Base-by-base conservation (phyloP, 2,888 invertebrate genomes). In the Oscheius myriophilus region DNA sequence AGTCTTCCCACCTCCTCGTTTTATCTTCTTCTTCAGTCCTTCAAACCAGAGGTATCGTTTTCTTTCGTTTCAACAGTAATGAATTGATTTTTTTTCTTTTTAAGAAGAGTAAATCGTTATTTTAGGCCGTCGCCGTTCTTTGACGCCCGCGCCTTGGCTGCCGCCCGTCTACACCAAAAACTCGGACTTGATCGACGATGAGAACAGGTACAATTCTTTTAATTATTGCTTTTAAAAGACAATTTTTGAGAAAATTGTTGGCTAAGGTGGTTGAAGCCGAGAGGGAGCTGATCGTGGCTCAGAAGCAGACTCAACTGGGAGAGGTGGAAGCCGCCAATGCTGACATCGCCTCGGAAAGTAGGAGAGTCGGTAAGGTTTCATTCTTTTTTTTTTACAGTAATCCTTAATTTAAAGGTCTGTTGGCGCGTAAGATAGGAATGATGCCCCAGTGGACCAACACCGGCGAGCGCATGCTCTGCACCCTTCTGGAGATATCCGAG, bases 371-470 rank as follows among this genome's bases (percentile, higher is more conserved):
- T 49, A 59, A 21, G 61, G 43, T 4, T 62, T n/a, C 21, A 55
- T 18, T n/a, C n/a, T n/a, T 51, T 43, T 69, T 6, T 33, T 23
- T 14, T n/a, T 26, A 23, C 54, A 46, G 21, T 46, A 18, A 21
- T 11, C 2, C 2, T 11, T 46, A 33, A n/a, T 55, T 51, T 53
- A 43, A 18, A 70, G 78, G 77, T 23, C 62, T 85, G 41, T 67
- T 85, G 26, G 85, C 76, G 2, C 70, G 79, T 26, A 85, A 85
- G 69, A 83, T 85, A 42, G 85, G 85, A 45, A 86, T 86, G 85
- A 57, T 14, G 95, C 97, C 53, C 96, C 97, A 64, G 95, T 97
- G 64, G 93, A 76, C 75, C 0, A 71, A 62, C 33, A 69, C 70
- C n/a, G 85, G 85, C n/a, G 75, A 73, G n/a, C 72, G 84, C 16